phyloP scores from a whole-genome alignment of 30 jellyfish, hydroid and myxozoan genomes.

The Hydra vulgaris region DNA sequence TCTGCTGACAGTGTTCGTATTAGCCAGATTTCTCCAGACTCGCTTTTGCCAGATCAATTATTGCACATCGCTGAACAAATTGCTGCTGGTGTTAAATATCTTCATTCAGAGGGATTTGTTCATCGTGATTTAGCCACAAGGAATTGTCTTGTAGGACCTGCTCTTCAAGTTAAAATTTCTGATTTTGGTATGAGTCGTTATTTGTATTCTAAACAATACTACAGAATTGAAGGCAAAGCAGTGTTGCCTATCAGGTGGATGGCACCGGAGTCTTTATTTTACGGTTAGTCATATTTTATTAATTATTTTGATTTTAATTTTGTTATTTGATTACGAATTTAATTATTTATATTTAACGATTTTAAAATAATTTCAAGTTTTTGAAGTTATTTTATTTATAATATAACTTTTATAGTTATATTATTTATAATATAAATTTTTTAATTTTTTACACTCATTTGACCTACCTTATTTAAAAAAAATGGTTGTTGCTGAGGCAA shows the following conservation, averaged over 20 bases:
- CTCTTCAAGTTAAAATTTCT: slow-evolving; percentile 70
- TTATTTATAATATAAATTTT: too few species aligned
- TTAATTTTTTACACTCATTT: too few species aligned
- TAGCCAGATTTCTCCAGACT: slow-evolving; percentile 39
- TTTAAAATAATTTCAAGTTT: too few species aligned
- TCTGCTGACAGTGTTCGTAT: slow-evolving; percentile 35
- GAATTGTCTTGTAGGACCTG: slow-evolving; percentile 81
- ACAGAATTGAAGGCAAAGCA: slow-evolving; percentile 86
- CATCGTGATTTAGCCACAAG: slow-evolving; percentile 94
- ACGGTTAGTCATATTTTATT: slow-evolving; percentile 37
- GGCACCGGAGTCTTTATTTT: slow-evolving; percentile 89
- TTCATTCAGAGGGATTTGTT: slow-evolving; percentile 58
- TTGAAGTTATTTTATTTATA: too few species aligned
- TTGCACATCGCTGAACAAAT: slow-evolving; percentile 55
- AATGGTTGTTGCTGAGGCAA: too few species aligned
- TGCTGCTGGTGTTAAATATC: slow-evolving; percentile 72
- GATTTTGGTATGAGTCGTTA: slow-evolving; percentile 83
- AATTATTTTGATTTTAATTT: too few species aligned
- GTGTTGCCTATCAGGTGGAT: slow-evolving; percentile 84
- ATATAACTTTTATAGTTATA: too few species aligned
- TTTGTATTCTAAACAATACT: slow-evolving; percentile 63
- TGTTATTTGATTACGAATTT: not conserved
- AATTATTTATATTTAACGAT: too few species aligned
- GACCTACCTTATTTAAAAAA: too few species aligned
- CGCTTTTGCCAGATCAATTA: slow-evolving; percentile 38